Evolutionary conservation across 2,888 invertebrate genomes (phyloP), one percentile per base, ranked within the genome.

Genomic region (Phoenoteleia sp.): DNA sequence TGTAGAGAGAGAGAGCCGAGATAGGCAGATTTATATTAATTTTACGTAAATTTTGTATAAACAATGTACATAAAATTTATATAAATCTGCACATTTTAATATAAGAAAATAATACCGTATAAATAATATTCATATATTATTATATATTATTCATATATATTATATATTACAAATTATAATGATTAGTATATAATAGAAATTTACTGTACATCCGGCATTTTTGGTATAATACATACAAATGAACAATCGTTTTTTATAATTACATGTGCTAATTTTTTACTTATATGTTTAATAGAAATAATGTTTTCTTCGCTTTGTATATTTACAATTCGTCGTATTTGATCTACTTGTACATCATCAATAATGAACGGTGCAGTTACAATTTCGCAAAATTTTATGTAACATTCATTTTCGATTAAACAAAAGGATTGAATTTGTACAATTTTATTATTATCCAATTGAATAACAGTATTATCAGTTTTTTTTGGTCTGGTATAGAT

Each of bases 351-450:
- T 15, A 45, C 19, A 9, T 45, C 9, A 5, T 45, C 45, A 45
- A 45, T 15, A 9, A 45, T 45, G 6, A 49, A 49, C 11, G 49
- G 49, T 49, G 1, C 25, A 9, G 15, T 36, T 6, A 47, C 3
- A 29, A 66, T 42, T 33, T 49, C 36, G 19, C 17, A 23, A 29
- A 66, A 15, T 23, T 42, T 54, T n/a, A 29, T 21, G 13, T 33
- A 66, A 45, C 60, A 66, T 56, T 76, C 19, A 15, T 66, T n/a
- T 21, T 21, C 21, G 19, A 54, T 17, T 13, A 66, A 19, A 42
- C 23, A 58, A 47, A 76, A 76, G 15, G 19, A 42, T n/a, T 76
- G 25, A 36, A 76, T 76, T 56, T 66, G 29, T 5, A n/a, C 56
- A 42, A 66, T 45, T 67, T 47, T 29, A 15, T 23, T 13, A 49